Base-by-base conservation (phyloP, 2,888 invertebrate genomes). In the Imbricaverruca yamaguchii region DNA sequence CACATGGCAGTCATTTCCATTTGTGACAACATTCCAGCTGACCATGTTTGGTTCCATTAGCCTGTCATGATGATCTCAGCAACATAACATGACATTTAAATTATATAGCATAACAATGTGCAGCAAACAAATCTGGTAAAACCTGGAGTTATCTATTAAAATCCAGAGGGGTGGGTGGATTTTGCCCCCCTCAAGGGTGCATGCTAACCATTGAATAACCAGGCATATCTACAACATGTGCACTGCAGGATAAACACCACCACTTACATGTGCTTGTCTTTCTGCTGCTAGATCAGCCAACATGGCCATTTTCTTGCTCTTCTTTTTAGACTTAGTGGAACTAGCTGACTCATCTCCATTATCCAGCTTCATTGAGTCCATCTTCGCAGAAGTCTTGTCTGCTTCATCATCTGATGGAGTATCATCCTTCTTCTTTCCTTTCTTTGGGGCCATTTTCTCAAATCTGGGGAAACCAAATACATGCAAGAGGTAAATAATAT, bases 391-490 rank as follows among this genome's bases (percentile, higher is more conserved):
- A 53, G 57, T 21, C 18, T 80, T 80, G 59, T 81, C 78, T 23
- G 53, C 65, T 57, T 79, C 78, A 63, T 77, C 80, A 53, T 81
- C 82, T 13, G 82, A 80, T 65, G 84, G 83, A 84, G 84, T 82
- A 61, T 83, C 83, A 81, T 85, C 85, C 82, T 85, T 82, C 82
- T 84, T 83, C 82, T 85, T 85, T 12, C 83, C 83, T 81, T 84
- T 84, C 80, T 84, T 84, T 53, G 84, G 84, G 23, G 83, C 82
- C 84, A 84, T 84, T 39, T 39, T 4, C 39, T 39, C 39, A 39
- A 39, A 39, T 39, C 39, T 39, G 39, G 39, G 39, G 39, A 39
- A 39, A 39, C 39, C 1, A 39, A 39, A 39, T 39, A 4, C 39
- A 39, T 39, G 39, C 39, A 39, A 39, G 39, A 39, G 39, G 4